Conservation (phyloP, 1,140 invertebrate species). For the Calephelis virginiensis region DNA sequence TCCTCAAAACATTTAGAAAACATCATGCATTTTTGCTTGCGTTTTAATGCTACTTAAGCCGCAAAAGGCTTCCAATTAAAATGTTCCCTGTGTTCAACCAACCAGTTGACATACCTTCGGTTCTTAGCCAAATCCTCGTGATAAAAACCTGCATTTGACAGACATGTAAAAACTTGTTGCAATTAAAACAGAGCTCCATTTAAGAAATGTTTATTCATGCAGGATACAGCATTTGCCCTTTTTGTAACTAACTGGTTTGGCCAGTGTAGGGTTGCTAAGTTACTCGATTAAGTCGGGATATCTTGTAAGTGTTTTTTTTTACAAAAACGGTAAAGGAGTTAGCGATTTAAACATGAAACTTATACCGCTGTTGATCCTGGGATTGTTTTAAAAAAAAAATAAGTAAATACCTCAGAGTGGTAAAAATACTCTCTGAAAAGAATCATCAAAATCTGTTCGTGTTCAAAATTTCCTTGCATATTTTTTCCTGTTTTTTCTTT, state of each 20-base stretch:
- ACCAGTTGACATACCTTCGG: slow-evolving; percentile 8
- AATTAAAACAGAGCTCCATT: slow-evolving; percentile 45
- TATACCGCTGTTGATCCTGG: no score
- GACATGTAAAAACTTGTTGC: slow-evolving; percentile 47
- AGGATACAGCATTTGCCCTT: slow-evolving; percentile 33
- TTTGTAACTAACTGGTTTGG: slow-evolving; percentile 30
- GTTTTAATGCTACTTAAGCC: slow-evolving; percentile 8
- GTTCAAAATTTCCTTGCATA: no score
- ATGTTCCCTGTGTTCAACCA: slow-evolving; percentile 4
- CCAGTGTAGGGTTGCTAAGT: not conserved
- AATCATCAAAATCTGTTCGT: no score
- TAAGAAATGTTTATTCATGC: slow-evolving; percentile 55
- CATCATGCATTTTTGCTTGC: slow-evolving; percentile 6
- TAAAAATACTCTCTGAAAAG: no score
- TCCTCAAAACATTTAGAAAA: slow-evolving; percentile 2
- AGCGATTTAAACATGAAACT: no score
- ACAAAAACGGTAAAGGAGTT: no score
- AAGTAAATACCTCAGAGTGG: no score
- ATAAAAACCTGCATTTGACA: slow-evolving; percentile 22
- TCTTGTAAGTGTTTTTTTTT: no score
- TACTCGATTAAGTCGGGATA: not conserved
- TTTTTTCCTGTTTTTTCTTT: no score
- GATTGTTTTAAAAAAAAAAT: no score
- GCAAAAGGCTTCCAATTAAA: slow-evolving; percentile 17
- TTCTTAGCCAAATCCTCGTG: slow-evolving; percentile 10